phyloP scores from a whole-genome alignment of 2,797 vertebrate species.

The Pseudochirops corinnae region DNA sequence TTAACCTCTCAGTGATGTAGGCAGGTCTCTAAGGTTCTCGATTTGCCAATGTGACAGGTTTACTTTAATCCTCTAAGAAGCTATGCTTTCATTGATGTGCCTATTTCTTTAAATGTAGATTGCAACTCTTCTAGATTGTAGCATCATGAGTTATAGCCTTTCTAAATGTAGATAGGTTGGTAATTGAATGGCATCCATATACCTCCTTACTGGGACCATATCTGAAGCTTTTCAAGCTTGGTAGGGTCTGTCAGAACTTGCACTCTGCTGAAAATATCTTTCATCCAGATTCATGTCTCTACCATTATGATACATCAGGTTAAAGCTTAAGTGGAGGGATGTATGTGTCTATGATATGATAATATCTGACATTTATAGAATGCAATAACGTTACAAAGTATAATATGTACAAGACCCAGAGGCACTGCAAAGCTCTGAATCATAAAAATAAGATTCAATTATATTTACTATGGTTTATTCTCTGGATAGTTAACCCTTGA shows the following conservation, averaged over 20 bases:
- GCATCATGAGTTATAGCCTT: neutral
- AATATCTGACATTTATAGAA: constrained; percentile 3
- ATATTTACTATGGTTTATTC: neutral
- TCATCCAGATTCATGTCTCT: neutral
- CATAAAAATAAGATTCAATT: neutral
- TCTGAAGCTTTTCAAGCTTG: neutral
- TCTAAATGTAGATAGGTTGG: neutral
- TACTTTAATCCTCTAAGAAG: neutral
- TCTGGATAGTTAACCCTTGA: neutral
- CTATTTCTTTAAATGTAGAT: neutral
- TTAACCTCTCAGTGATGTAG: neutral
- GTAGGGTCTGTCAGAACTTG: neutral
- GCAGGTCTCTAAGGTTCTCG: neutral
- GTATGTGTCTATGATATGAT: neutral
- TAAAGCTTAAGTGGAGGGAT: neutral
- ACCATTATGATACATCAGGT: neutral
- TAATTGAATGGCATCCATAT: neutral
- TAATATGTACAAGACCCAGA: neutral
- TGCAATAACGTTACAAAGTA: neutral
- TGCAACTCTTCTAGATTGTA: neutral
- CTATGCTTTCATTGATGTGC: neutral
- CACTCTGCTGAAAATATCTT: neutral
- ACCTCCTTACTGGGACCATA: neutral
- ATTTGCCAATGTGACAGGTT: neutral
- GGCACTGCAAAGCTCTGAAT: neutral